Evolutionary conservation across 1,140 invertebrate genomes (phyloP).

Genomic region (Neelides sp.): DNA sequence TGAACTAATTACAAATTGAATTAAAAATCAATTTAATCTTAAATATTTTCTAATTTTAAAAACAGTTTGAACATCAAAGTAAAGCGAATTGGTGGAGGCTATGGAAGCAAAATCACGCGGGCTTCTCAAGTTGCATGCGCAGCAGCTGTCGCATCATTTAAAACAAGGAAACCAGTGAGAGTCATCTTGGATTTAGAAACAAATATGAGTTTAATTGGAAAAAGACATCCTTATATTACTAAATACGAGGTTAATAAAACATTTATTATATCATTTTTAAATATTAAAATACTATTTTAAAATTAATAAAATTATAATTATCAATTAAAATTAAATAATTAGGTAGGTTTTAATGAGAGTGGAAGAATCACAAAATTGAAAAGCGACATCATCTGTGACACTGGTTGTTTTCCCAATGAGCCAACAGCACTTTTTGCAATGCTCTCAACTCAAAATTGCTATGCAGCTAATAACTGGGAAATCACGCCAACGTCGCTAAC

Average conservation of each 20-base stretch:
- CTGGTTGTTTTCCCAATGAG: slow-evolving; percentile 50
- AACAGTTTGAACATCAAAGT: slow-evolving; percentile 24
- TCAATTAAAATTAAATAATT: too few relatives aligned
- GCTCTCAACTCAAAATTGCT: slow-evolving; percentile 44
- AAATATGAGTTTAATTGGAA: slow-evolving; percentile 52
- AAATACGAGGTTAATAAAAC: slow-evolving; percentile 61
- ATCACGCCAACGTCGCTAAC: slow-evolving; percentile 41
- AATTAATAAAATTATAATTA: too few relatives aligned
- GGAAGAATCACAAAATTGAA: slow-evolving; percentile 57
- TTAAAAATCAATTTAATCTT: slow-evolving; percentile 5
- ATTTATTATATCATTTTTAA: too few relatives aligned
- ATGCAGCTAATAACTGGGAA: slow-evolving; percentile 42
- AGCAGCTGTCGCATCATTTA: slow-evolving; percentile 48
- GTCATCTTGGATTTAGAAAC: slow-evolving; percentile 50
- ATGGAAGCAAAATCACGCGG: slow-evolving; percentile 42
- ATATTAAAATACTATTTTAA: not conserved
- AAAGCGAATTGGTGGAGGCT: slow-evolving; percentile 35
- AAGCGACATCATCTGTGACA: slow-evolving; percentile 48
- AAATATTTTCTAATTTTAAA: not conserved
- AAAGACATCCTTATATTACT: slow-evolving; percentile 43
- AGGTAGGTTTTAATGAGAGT: slow-evolving; percentile 45
- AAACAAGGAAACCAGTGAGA: slow-evolving; percentile 47
- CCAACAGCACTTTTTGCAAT: slow-evolving; percentile 33
- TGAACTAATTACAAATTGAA: not conserved
- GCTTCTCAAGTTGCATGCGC: slow-evolving; percentile 42